Evolutionary conservation across 1,140 invertebrate genomes (phyloP).

Genomic region (Cepaea nemoralis): DNA sequence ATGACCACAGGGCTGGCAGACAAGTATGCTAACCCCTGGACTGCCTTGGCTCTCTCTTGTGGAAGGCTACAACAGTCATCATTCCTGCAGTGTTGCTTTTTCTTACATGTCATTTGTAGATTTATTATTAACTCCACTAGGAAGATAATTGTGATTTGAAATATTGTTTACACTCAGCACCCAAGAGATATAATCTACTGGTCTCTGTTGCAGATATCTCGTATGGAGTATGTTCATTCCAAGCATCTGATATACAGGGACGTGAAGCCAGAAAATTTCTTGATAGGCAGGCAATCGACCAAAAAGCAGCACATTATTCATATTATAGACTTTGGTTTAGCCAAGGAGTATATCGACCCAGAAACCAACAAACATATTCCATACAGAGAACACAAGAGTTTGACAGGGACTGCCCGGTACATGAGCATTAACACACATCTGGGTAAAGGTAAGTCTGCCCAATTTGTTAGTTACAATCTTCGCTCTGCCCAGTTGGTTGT

Average conservation of each 20-base stretch:
- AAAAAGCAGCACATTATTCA: conserved; percentile 99
- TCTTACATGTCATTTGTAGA: too few relatives aligned
- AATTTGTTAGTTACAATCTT: neutral
- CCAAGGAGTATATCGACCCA: conserved; percentile 99
- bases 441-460: conserved; percentile 88
- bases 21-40: too few relatives aligned
- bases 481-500: too few relatives aligned
- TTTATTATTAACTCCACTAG: too few relatives aligned
- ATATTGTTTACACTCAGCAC: too few relatives aligned
- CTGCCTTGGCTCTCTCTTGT: too few relatives aligned
- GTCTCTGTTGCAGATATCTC: conserved; percentile 68
- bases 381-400: conserved; percentile 99
- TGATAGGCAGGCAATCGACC: conserved; percentile 96
- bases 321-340: conserved; percentile 98
- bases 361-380: conserved; percentile 98
- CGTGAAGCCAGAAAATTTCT: conserved; percentile 99
- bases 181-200: too few relatives aligned
- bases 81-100: too few relatives aligned
- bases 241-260: conserved; percentile 99
- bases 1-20: too few relatives aligned
- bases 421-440: conserved; percentile 99
- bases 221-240: conserved; percentile 99
- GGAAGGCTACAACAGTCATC: too few relatives aligned
- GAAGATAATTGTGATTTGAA: too few relatives aligned
- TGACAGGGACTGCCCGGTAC: conserved; percentile 95